Base-by-base conservation (phyloP, 2,113 vertebrate genomes). In the Sprattus sprattus region DNA sequence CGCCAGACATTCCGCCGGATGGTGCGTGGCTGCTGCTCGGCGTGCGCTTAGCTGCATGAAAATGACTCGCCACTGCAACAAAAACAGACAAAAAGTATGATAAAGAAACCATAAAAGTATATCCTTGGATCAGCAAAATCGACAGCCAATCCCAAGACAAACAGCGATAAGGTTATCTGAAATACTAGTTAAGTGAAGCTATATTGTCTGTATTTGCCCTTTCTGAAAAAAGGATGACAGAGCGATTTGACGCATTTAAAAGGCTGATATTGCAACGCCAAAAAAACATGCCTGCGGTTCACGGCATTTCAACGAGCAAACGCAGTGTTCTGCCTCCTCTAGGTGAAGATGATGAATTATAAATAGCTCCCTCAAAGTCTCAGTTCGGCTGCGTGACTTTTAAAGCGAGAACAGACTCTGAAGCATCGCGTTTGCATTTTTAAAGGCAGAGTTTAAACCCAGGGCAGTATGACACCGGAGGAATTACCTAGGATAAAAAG, bases 331-430 rank as follows among this genome's bases (percentile, higher is more conserved):
- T 16, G 52, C 52, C 20, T 4, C 52, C 52, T 0, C 50, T 57
- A 57, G 16, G 90, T 91, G 90, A 89, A 45, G 82, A 81, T 87
- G 22, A 87, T 93, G 49, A 90, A 93, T 93, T 92, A 94, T 93
- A 88, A 88, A 94, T 89, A 57, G 52, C 52, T 57, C 52, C 13
- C 52, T 20, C 52, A 57, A 57, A 57, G 52, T 57, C 52, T 57
- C 11, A 57, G 52, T 4, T 57, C 52, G 52, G 15, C 9, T 64
- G 57, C 22, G 22, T n/a, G n/a, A n/a, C n/a, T 64, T 64, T 64
- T 25, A 64, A 64, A 64, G 60, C 60, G 60, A 64, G 60, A 9
- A n/a, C 60, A 64, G 60, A 25, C 60, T 64, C 25, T 64, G 60
- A 64, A 64, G 60, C 60, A n/a, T 64, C 4, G 22, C 60, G 60